Evolutionary conservation across 2,888 invertebrate species (phyloP), one percentile per base, ranked within the genome.

Genomic region (Mythimna ferrago): DNA sequence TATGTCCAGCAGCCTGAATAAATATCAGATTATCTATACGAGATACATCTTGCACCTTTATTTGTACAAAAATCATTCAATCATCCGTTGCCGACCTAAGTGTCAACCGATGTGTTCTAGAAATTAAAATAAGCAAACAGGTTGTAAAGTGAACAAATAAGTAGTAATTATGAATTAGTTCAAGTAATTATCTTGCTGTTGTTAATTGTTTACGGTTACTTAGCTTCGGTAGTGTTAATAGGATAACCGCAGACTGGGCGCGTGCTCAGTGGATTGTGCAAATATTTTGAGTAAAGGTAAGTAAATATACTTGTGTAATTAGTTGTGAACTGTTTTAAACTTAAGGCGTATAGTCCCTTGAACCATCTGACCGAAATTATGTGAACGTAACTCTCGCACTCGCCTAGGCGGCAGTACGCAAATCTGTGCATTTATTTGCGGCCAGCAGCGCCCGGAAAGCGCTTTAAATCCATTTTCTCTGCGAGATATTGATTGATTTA

Each of bases 1-100:
- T 80, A 79, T 88, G 86, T 87, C 88, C 79, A 53, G 69, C 38
- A 41, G 54, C 63, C 70, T 81, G 71, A 80, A 78, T 79, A 76
- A 79, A 77, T 82, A 87, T 88, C 78, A 82, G 80, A 82, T 83
- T 70, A 82, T 74, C 54, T 66, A 10, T 21, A 35, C 56, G 62
- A 77, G 81, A 75, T 72, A 78, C 21, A 9, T 56, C 58, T 63
- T 38, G 63, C 66, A 63, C 48, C 48, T 54, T 61, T 71, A 21
- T 73, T 76, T 81, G 57, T 75, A 26, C 56, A 65, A 58, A 76
- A 56, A 56, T 69, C 67, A 75, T 66, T 85, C 72, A 21, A 56
- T 56, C 60, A 56, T 62, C 6, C 26, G 66, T 16, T 32, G n/a
- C 62, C 51, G 66, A 67, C 54, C 57, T 66, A 44, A 69, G 73